Conservation (phyloP, 2,888 invertebrate genomes). For the Ypsolopha scabrella region DNA sequence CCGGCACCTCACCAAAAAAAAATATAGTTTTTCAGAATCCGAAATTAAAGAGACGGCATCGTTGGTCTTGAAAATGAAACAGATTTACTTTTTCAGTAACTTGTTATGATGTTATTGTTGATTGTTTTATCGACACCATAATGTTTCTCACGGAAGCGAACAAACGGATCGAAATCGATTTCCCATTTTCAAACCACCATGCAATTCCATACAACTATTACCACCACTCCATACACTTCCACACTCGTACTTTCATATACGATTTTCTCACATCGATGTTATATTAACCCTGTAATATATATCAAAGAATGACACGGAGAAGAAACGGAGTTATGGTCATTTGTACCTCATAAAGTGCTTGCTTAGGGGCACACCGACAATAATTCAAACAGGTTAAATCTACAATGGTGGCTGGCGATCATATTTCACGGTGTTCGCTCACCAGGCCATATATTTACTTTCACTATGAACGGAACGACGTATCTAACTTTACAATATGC, state of each 20-base stretch:
- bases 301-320: background rate
- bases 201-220: background rate
- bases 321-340: background rate
- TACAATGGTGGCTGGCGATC: background rate
- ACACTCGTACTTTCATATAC: too few species aligned
- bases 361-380: background rate
- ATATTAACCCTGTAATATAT: background rate
- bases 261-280: background rate
- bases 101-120: too few species aligned
- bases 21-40: too few species aligned
- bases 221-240: background rate
- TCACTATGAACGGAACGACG: conserved; percentile 2
- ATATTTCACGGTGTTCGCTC: conserved; percentile 3
- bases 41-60: too few species aligned
- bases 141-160: background rate
- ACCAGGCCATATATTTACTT: conserved; percentile 3
- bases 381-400: conserved; percentile 1
- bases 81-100: too few species aligned
- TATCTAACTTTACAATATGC: background rate
- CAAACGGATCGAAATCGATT: background rate
- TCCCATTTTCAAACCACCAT: background rate
- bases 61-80: too few species aligned
- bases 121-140: background rate
- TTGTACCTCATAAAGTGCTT: background rate
- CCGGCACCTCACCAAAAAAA: too few species aligned